Conservation (phyloP, 2,888 invertebrate species). For the Cloeon dipterum region DNA sequence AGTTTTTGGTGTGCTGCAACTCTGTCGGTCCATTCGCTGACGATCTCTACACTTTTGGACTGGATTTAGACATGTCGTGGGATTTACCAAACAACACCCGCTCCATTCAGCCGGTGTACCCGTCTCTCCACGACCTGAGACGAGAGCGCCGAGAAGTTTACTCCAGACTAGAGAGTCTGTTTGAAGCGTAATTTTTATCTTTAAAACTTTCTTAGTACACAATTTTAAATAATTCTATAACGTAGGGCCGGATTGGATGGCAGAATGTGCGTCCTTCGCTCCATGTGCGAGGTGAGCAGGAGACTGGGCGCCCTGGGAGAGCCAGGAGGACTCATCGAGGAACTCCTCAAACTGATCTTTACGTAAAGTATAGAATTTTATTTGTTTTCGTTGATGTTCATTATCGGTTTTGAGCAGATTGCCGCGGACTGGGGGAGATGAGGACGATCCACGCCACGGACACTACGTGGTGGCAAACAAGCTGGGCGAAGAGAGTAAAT, state of each 20-base stretch:
- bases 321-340: conserved; percentile 33
- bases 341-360: conserved; percentile 44
- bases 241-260: conserved; percentile 55
- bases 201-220: conserved; percentile 1
- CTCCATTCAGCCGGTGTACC: conserved; percentile 3
- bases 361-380: conserved; percentile 27
- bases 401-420: no score
- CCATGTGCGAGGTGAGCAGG: conserved; percentile 48
- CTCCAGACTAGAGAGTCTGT: conserved; percentile 10
- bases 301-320: conserved; percentile 29
- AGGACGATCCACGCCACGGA: not conserved
- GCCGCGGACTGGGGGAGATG: not conserved
- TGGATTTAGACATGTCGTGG: conserved; percentile 49
- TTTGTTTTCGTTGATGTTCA: no score
- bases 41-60: conserved; percentile 31
- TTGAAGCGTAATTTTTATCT: not conserved
- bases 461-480: not conserved
- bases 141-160: conserved; percentile 42
- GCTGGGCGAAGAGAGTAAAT: not conserved
- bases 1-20: conserved; percentile 4
- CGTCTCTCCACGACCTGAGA: conserved; percentile 17
- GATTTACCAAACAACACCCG: conserved; percentile 18
- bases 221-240: conserved; percentile 9
- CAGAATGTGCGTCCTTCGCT: conserved; percentile 39
- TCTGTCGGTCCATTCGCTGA: conserved; percentile 9